Evolutionary conservation across 2,888 invertebrate species (phyloP).

Genomic region (Drosophila melanocephala): DNA sequence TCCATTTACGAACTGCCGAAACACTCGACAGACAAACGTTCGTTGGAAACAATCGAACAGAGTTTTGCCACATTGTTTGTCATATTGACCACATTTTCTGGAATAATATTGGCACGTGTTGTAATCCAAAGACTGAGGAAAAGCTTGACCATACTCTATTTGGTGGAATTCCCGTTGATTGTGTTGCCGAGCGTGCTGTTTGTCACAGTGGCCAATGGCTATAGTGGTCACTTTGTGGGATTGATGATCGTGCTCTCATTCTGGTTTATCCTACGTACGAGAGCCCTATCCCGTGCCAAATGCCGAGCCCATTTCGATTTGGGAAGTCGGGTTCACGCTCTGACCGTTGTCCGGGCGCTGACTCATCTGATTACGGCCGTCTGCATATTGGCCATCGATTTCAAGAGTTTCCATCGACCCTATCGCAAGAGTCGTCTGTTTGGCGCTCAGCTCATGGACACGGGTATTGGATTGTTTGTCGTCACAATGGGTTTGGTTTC

Average conservation of each 20-base stretch:
- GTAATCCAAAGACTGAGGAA: conserved; percentile 34
- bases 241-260: conserved; percentile 30
- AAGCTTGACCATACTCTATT: conserved; percentile 71
- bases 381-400: conserved; percentile 98
- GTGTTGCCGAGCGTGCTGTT: conserved; percentile 87
- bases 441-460: conserved; percentile 97
- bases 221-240: conserved; percentile 68
- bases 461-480: conserved; percentile 96
- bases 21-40: conserved; percentile 47
- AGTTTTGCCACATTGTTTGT: conserved; percentile 66
- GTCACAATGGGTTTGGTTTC: conserved; percentile 93
- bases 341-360: conserved; percentile 90
- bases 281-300: conserved; percentile 38
- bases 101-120: conserved; percentile 66
- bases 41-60: conserved; percentile 59
- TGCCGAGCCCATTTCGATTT: conserved; percentile 59
- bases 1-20: neutral
- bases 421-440: conserved; percentile 95
- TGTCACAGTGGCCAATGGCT: conserved; percentile 87
- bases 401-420: conserved; percentile 92
- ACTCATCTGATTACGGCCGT: conserved; percentile 91
- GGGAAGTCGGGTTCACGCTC: conserved; percentile 83
- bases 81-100: conserved; percentile 70
- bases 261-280: conserved; percentile 36
- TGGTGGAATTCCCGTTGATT: conserved; percentile 87